Conservation (phyloP, 2,888 invertebrate species). For the Nomada fabriciana region DNA sequence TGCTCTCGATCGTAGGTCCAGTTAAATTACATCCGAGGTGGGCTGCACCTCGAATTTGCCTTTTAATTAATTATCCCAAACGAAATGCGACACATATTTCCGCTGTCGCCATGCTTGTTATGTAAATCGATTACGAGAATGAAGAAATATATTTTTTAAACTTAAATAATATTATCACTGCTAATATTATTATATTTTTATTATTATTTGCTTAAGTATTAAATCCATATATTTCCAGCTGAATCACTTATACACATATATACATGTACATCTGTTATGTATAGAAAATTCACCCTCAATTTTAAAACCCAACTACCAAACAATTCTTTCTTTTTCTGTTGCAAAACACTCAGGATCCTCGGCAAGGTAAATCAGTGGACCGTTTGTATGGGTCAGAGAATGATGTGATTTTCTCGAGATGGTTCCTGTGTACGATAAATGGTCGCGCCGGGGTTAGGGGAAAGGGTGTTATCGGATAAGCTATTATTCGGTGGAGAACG, state of each 20-base stretch:
- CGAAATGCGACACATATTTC: neutral
- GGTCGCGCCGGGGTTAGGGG: neutral
- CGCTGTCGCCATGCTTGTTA: neutral
- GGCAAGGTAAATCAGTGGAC: constrained; percentile 50
- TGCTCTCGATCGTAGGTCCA: constrained; percentile 5
- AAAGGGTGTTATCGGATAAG: neutral
- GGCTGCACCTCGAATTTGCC: neutral
- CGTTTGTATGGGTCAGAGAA: constrained; percentile 47
- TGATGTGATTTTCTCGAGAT: constrained; percentile 9
- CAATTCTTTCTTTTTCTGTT: constrained; percentile 45
- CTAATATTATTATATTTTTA: too few relatives aligned
- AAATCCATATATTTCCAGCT: too few relatives aligned
- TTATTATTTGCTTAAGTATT: too few relatives aligned
- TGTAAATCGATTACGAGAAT: neutral
- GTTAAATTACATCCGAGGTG: constrained; percentile 33
- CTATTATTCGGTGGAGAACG: neutral
- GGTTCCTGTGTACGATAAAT: neutral
- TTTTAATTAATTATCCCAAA: constrained; percentile 33
- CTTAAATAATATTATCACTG: too few relatives aligned
- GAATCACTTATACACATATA: too few relatives aligned
- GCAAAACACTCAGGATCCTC: constrained; percentile 38
- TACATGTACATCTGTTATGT: too few relatives aligned
- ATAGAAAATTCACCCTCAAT: too few relatives aligned
- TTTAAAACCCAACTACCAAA: too few relatives aligned
- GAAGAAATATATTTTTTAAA: neutral